Evolutionary conservation across 2,797 vertebrate genomes (phyloP), one percentile per base, ranked within the genome.

Genomic region (Spea hammondii): DNA sequence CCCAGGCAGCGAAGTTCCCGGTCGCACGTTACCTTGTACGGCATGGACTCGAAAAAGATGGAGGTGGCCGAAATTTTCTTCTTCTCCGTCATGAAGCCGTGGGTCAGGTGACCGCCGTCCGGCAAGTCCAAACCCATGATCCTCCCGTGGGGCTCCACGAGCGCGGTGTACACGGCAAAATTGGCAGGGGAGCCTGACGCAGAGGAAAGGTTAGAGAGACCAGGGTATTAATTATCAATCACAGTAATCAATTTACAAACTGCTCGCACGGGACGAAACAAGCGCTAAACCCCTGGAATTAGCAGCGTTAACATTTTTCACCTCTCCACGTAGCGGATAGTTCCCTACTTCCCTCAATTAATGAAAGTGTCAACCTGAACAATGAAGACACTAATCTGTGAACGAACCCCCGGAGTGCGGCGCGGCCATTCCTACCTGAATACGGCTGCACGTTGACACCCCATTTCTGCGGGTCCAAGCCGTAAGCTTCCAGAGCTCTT

Each of bases 31-130:
- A 99, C 98, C 95, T 98, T 99, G 82, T 99, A 99, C 0, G 98
- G 96, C 97, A 99, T 98, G n/a, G 98, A 99, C 82, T 99, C 98
- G 0, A 99, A 99, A 87, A 98, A 99, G 84, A 99, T 92, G 9
- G 98, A 99, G 0, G 97, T 98, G 5, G 98, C 98, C 0, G 98
- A 99, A 84, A 99, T 96, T 84, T 94, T 99, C 89, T 98, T 99
- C 88, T 98, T 99, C 14, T 98, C 95, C 0, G 97, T 99, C 98
- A 99, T 99, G 90, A 99, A 99, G 1, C 98, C 98, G 0, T 99
- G 97, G 3, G 97, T 99, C 83, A 99, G 90, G 85, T 99, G 97
- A 62, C 98, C 98, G 0, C 98, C 98, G 0, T 99, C 98, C 0
- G 98, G 98, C 79, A 99, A 92, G 84, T 99, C 98, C 84, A 99